Base-by-base conservation (phyloP, 53 echinoderm and acorn worm species). In the Apostichopus leukothele region DNA sequence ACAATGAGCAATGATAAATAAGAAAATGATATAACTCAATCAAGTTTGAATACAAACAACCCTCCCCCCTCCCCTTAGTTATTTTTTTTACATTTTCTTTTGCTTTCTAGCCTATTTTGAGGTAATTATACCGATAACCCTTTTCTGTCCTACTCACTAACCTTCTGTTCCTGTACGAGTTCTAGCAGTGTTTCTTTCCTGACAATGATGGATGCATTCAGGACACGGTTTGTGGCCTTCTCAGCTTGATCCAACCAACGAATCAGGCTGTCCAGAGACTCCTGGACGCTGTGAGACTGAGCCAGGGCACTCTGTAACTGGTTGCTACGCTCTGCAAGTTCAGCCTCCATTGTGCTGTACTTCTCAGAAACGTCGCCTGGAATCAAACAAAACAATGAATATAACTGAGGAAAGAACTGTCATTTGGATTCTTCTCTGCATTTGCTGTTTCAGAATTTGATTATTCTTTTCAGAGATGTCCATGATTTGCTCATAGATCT, bases 311-410 rank as follows among this genome's bases (percentile, higher is more conserved):
- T 94, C 90, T 96, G 99, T 18, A 99, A 90, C 53, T 94, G 94
- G 93, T 99, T 99, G 93, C 92, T 99, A 75, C 99, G 93, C 20
- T 99, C 96, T 13, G 99, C 97, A 9, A 99, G 93, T 63, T 92
- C 88, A 5, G 90, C 86, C 77, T 99, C 99, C 96, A 99, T 95
- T 77, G 90, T 89, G 87, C 88, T 96, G 91, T 94, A 99, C 73
- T 99, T 99, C 71, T 96, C 94, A 13, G 99, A 91, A 7, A 99
- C 99, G 18, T 99, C 96, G 79, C 92, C 97, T 97, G 63, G 6
- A 71, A 16, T 57, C 0, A 9, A 57, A 57, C 7, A 57, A 10
- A 57, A 57, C 9, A 57, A 57, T 9, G 9, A 57, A 57, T 0
- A 57, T 57, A 57, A 9, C 9, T 7, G 10, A 57, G 10, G 57